These are phyloP conservation scores for Scomber colias DNA, from an alignment of 2,113 vertebrate species.

Conservation along the genomic window DNA sequence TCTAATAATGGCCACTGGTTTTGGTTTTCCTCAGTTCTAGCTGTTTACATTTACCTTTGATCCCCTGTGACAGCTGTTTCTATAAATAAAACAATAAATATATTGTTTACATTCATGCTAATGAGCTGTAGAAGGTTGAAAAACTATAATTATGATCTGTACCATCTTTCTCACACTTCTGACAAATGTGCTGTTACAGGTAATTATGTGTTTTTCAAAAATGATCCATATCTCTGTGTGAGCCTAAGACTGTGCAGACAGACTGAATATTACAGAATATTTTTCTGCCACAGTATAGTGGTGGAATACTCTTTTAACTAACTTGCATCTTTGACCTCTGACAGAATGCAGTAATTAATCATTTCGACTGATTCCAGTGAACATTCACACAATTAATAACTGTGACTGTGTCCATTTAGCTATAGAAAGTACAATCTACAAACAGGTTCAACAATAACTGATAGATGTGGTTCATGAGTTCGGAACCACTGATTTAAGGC, in stretches of 20 bases:
- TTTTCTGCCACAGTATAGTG: conserved; percentile 1
- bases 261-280: too few species aligned
- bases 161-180: background rate
- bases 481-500: too few species aligned
- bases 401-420: background rate
- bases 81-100: conserved; percentile 9
- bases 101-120: background rate
- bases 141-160: background rate
- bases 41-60: background rate
- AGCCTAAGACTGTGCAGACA: background rate
- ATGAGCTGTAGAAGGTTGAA: conserved; percentile 9
- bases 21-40: background rate
- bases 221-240: conserved; percentile 4
- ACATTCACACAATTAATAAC: background rate
- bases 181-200: conserved; percentile 3
- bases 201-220: background rate
- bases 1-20: background rate
- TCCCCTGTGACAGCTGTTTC: background rate
- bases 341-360: background rate
- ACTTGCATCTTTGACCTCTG: background rate
- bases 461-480: too few species aligned
- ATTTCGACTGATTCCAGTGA: too few species aligned
- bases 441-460: too few species aligned
- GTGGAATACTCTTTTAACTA: background rate
- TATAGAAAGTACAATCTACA: background rate